Evolutionary conservation across 2,113 vertebrate genomes (phyloP), one percentile per base, ranked within the genome.

Genomic region (Tamias sibiricus): DNA sequence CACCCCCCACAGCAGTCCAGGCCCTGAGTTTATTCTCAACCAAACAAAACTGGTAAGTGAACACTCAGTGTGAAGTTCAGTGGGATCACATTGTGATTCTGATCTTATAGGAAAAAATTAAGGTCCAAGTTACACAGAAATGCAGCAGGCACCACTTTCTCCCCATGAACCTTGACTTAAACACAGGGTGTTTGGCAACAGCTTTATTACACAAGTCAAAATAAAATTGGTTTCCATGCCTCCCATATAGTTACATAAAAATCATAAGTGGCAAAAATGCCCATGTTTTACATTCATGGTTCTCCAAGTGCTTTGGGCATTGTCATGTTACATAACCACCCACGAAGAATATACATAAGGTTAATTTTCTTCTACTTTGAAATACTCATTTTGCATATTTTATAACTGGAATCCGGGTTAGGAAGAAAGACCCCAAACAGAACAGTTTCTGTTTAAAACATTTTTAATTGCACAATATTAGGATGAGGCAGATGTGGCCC

Each of bases 181-280:
- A 68, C 22, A 49, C 59, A 72, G 59, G 66, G 40, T 95, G 42
- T 94, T 83, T 95, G 87, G 83, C 89, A 96, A 96, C 69, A 94
- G 86, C 90, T 96, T 95, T 95, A 66, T 71, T 91, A 72, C 44
- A 54, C 32, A 80, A 95, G 66, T 95, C 91, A 95, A 97, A 97
- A 97, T 97, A 92, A 96, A 97, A 87, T 37, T 93, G 79, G 93
- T 97, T 97, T 94, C 91, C 72, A 81, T 94, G 93, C 95, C 93
- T 97, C 44, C 93, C 44, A 13, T 89, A 87, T 7, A 91, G 91
- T 97, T 97, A 95, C 69, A 93, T 96, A 96, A 97, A 97, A 96
- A 62, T 84, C 37, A 8, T 71, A 94, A 96, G 89, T 20, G 95
- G 75, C 42, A 93, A 94, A 95, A 77, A 76, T 75, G 24, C 71